These are phyloP conservation scores for Lapara coniferarum DNA, from an alignment of 2,888 invertebrate genomes.

Conservation along the genomic window DNA sequence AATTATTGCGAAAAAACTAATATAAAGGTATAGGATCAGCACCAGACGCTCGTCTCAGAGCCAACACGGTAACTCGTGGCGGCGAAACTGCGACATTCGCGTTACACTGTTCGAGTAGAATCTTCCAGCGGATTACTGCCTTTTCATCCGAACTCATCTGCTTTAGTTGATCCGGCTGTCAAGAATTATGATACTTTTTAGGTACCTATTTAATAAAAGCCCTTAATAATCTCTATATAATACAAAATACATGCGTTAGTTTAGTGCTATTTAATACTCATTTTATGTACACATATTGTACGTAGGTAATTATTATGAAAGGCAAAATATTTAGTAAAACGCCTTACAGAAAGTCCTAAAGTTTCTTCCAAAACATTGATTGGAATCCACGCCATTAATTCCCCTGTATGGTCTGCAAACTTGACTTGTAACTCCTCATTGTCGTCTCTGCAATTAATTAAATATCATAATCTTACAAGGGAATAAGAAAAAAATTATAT, in stretches of 20 bases:
- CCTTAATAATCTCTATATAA: too few relatives aligned
- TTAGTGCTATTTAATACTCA: too few relatives aligned
- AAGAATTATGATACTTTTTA: background rate
- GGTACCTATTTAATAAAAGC: background rate
- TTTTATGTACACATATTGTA: too few relatives aligned
- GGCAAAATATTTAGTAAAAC: background rate
- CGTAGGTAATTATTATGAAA: background rate
- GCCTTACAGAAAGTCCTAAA: conserved; percentile 81
- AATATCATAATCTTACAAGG: background rate
- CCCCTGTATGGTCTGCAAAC: conserved; percentile 88
- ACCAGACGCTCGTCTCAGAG: conserved; percentile 62
- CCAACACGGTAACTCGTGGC: conserved; percentile 63
- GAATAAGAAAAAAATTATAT: too few relatives aligned
- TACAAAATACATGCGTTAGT: too few relatives aligned
- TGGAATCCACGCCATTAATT: conserved; percentile 83
- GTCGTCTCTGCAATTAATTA: conserved; percentile 45
- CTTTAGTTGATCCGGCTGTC: conserved; percentile 80
- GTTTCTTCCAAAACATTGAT: conserved; percentile 84
- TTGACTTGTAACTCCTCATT: conserved; percentile 84
- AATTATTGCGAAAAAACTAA: conserved; percentile 39
- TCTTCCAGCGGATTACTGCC: conserved; percentile 85
- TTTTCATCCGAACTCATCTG: conserved; percentile 78
- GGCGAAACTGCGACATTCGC: conserved; percentile 76
- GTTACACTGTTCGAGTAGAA: conserved; percentile 85
- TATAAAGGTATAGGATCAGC: conserved; percentile 75